Evolutionary conservation across 2,797 vertebrate genomes (phyloP).

Genomic region (Peromyscus eremicus): DNA sequence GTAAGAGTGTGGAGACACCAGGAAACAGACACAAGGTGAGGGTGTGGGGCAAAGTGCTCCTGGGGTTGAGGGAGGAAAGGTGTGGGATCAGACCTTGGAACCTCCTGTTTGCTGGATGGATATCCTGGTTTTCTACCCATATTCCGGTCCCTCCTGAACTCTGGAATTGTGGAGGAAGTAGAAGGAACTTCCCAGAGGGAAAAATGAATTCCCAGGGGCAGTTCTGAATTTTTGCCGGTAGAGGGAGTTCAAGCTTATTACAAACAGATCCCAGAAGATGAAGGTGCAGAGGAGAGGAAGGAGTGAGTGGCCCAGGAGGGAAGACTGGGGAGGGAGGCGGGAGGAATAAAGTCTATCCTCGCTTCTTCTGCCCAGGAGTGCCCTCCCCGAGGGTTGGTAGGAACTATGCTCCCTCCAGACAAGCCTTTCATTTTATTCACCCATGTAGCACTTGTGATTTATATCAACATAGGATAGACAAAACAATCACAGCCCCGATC

Average conservation of each 20-base stretch:
- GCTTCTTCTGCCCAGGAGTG: not conserved
- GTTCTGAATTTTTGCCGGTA: slow-evolving; percentile 64
- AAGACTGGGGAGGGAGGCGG: not conserved
- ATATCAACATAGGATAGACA: not conserved
- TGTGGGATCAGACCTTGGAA: not conserved
- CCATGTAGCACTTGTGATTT: slow-evolving; percentile 34
- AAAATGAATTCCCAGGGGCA: not conserved
- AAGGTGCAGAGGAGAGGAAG: not conserved
- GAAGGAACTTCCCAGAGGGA: not conserved
- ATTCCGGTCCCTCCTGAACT: not conserved
- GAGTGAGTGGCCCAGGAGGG: not conserved
- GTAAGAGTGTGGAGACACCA: slow-evolving; percentile 18
- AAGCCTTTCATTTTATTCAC: slow-evolving; percentile 51
- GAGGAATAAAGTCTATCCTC: not conserved
- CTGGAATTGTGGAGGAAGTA: not conserved
- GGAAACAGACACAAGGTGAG: slow-evolving; percentile 73
- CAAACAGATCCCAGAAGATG: not conserved
- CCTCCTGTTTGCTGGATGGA: not conserved
- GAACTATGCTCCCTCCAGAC: slow-evolving; percentile 7
- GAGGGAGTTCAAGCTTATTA: slow-evolving; percentile 75
- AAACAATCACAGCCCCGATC: not conserved
- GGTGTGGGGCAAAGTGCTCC: not conserved
- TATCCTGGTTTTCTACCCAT: slow-evolving; percentile 40
- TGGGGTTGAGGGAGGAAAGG: not conserved
- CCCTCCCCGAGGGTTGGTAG: not conserved